Evolutionary conservation across 2,888 invertebrate genomes (phyloP), one percentile per base, ranked within the genome.

Genomic region (Diogma glabrata): DNA sequence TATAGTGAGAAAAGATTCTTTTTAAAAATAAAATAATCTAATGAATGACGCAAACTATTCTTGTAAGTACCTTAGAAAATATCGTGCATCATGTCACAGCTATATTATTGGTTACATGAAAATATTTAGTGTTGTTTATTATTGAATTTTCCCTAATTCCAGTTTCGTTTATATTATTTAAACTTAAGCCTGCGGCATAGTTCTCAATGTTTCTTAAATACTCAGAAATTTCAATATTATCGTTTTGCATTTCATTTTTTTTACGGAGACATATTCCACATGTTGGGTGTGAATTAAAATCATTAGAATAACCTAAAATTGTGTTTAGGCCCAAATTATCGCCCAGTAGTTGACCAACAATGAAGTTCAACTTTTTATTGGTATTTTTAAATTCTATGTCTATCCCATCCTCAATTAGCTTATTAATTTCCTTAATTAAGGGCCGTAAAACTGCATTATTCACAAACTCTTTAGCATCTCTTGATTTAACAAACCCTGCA

Each of bases 21-120:
- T 33, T 33, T 33, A 9, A 17, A 17, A 38, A 38, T 38, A 38
- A 38, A 38, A 16, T 14, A 38, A 38, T 6, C 10, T 16, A 38
- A 2, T 38, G 38, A 38, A 38, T 38, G 38, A 38, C 19, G 8
- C 38, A 38, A 16, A 10, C 19, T 38, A 38, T 38, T 17, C 19
- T 38, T 38, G 19, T 38, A 38, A 9, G 38, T 38, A 16, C 38
- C 38, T 38, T 17, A 16, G 19, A 38, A 38, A 17, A 38, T 38
- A 16, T 38, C 38, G 10, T 19, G 38, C 38, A 38, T 38, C 38
- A 38, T 14, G 19, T 38, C 17, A 16, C 8, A 38, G 19, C 38
- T 38, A 38, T 19, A 38, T 38, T 38, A 38, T 38, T 38, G 16
- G 38, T 38, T 9, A 38, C 38, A 38, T 38, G 38, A 14, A 38